A percentile compares a stretch with the other conserved stretches of the same genome.
phyloP scores from a whole-genome alignment of 2,113 vertebrate genomes.

The Anoura caudifer region DNA sequence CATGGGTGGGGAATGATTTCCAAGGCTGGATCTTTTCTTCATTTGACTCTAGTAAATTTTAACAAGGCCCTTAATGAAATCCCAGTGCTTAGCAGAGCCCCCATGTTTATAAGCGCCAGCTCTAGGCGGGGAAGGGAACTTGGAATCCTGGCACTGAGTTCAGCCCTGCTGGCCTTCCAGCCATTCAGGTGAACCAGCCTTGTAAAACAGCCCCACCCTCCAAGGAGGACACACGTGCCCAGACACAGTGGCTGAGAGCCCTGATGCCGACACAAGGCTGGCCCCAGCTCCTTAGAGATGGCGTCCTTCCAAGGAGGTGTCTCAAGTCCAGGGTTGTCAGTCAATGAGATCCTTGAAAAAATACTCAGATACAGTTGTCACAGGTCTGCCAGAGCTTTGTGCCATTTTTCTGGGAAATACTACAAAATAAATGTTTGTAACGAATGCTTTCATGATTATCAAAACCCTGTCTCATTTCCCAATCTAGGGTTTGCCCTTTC shows the following conservation, averaged over 20 bases:
- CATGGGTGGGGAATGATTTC: background rate
- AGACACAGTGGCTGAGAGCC: accelerated
- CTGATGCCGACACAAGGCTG: accelerated
- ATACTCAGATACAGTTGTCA: background rate
- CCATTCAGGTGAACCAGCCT: background rate
- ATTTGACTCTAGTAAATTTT: slow-evolving; percentile 29
- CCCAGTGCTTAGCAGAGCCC: background rate
- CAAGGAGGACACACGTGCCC: background rate
- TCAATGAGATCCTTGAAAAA: background rate
- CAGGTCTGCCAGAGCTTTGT: background rate
- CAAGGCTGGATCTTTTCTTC: background rate
- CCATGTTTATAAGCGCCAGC: background rate
- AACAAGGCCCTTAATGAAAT: slow-evolving; percentile 34
- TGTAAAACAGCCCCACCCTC: background rate
- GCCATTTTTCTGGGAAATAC: background rate
- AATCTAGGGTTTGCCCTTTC: background rate
- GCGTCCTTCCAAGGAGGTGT: background rate
- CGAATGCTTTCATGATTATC: background rate
- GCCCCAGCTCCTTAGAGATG: background rate
- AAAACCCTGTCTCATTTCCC: background rate
- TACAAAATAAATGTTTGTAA: background rate
- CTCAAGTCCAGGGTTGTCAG: background rate
- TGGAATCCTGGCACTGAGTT: background rate
- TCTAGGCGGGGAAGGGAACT: background rate
- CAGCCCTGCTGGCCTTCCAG: slow-evolving; percentile 54